Conservation (phyloP, 92 coral and sea anemone genomes). For the Paragorgia papillata region DNA sequence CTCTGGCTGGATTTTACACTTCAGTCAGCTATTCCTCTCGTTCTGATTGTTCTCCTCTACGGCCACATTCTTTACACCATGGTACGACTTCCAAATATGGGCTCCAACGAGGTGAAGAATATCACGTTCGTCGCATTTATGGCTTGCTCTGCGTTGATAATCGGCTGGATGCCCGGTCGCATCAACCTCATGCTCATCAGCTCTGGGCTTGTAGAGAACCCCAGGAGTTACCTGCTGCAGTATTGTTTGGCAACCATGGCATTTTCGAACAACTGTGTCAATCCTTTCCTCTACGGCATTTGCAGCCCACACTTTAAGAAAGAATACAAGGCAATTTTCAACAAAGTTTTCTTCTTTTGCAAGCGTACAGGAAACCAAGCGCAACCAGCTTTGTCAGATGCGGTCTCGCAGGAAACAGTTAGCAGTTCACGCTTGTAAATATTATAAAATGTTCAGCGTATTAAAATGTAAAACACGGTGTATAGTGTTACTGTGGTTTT, state of each 20-base stretch:
- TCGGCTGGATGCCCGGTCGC: conserved; percentile 8
- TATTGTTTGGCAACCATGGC: background rate
- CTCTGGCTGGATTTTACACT: background rate
- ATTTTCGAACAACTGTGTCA: conserved; percentile 1
- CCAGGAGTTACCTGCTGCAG: conserved; percentile 9
- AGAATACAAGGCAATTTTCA: background rate
- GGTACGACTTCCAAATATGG: background rate
- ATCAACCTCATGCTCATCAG: background rate
- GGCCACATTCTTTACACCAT: background rate
- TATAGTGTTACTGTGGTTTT: no score
- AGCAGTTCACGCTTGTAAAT: no score
- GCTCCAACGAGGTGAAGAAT: background rate
- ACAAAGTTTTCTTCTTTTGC: no score
- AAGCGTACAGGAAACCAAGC: no score
- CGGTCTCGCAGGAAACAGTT: no score
- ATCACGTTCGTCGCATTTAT: background rate
- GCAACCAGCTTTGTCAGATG: no score
- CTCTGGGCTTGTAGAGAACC: background rate
- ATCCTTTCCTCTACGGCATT: background rate
- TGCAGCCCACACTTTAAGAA: background rate
- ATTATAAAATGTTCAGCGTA: no score
- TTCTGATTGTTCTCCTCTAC: background rate
- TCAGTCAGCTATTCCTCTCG: background rate
- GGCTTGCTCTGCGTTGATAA: background rate
- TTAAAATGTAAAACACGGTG: no score